Evolutionary conservation across 2,113 vertebrate genomes (phyloP).

Genomic region (Trachemys scripta): DNA sequence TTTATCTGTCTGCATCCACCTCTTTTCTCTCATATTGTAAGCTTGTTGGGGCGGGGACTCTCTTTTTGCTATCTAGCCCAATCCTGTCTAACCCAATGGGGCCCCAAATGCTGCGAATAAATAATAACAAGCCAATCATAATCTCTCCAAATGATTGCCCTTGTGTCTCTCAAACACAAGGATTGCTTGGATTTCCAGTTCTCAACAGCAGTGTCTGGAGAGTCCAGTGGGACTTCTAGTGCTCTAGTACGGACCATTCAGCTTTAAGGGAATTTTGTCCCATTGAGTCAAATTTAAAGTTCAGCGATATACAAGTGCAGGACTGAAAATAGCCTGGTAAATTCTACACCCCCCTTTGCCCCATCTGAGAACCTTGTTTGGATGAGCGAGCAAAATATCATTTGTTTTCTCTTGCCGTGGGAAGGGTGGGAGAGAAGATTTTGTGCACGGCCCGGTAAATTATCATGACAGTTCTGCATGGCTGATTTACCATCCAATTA

Average conservation of each 20-base stretch:
- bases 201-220: fast-evolving
- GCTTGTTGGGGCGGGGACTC: background rate
- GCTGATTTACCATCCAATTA: constrained; percentile 57
- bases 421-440: background rate
- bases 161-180: background rate
- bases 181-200: background rate
- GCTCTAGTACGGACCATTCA: background rate
- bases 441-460: constrained; percentile 2
- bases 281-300: background rate
- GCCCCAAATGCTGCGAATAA: background rate
- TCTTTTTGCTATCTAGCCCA: background rate
- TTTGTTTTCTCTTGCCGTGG: background rate
- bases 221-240: background rate
- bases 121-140: background rate
- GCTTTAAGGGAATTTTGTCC: background rate
- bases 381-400: background rate
- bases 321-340: background rate
- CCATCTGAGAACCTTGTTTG: fast-evolving
- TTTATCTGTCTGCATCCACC: background rate
- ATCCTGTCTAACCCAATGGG: background rate
- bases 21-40: background rate
- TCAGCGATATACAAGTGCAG: background rate
- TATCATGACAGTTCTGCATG: background rate
- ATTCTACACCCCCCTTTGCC: background rate
- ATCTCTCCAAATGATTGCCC: background rate